Evolutionary conservation across 2,797 vertebrate genomes (phyloP).

Genomic region (Pristis pectinata): DNA sequence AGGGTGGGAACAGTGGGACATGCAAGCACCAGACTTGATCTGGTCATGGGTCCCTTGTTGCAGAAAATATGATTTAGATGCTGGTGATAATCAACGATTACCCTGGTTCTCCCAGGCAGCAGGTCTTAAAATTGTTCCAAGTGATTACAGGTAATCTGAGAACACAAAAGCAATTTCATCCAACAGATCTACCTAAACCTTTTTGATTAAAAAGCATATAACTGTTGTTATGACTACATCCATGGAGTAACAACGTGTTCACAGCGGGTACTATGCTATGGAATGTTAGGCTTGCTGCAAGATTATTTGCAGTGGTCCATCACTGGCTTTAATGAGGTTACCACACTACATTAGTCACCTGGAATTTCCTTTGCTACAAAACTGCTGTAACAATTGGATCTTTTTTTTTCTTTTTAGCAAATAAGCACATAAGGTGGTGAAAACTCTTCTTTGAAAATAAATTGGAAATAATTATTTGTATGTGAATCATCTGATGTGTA

Average conservation of each 20-base stretch:
- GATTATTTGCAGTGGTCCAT: neutral
- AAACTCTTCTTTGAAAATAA: conserved; percentile 12
- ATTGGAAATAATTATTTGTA: neutral
- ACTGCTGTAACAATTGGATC: neutral
- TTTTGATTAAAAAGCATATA: neutral
- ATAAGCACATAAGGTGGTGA: neutral
- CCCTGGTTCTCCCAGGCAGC: neutral
- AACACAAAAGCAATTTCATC: neutral
- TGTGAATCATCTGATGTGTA: neutral
- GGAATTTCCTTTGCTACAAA: neutral
- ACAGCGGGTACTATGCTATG: neutral
- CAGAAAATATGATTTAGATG: neutral
- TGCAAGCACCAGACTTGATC: neutral
- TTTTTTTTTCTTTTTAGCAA: neutral
- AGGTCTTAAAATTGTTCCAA: neutral
- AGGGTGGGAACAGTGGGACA: neutral
- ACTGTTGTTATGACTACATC: neutral
- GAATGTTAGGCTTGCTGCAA: neutral
- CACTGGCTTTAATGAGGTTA: neutral
- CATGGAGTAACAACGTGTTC: neutral
- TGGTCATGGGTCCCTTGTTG: neutral
- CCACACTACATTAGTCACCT: conserved; percentile 13
- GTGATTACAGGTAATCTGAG: neutral
- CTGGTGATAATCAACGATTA: neutral
- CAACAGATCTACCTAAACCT: neutral